Base-by-base conservation (phyloP, 1,140 invertebrate species). In the Ephestia elutella region DNA sequence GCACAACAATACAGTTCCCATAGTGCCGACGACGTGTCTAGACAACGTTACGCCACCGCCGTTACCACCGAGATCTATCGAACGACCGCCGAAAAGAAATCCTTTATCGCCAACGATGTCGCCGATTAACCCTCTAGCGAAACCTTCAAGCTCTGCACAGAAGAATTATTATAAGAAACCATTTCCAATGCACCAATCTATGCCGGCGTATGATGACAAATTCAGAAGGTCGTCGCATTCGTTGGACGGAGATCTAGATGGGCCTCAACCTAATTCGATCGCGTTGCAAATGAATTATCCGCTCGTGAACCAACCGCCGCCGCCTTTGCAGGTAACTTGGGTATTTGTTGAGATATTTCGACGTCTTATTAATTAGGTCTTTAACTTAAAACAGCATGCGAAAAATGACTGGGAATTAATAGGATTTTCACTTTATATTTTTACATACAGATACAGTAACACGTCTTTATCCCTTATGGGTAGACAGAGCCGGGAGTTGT, bases 261-360 rank as follows among this genome's bases (percentile, higher is more conserved):
- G 75, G 0, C 81, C 81, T 5, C 81, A 85, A 55, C 85, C 85
- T 0, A 87, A 87, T 53, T 87, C 85, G 11, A 90, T 91, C 63
- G 90, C 89, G 50, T 74, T 90, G 80, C 90, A 91, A 80, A 89
- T 91, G 90, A 90, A 82, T 61, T 91, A 86, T 21, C 85, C 85
- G 21, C 65, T 87, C 18, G 84, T 87, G 0, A 86, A 85, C 35
- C 72, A 57, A 20, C 82, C 84, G 57, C 84, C 82, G 63, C 84
- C 84, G 49, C 80, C 82, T 0, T 48, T 87, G 62, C 81, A 82
- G 80, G 84, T 86, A 75, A 75, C 17, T 44, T 56, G 49, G 8
- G 30, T 1, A 10, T 19, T 48, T 56, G 30, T 61, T 17, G 54
- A 19, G 25, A n/a, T 19, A 8, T 59, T 48, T 57, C 15, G 35